Base-by-base conservation (phyloP, 92 coral and sea anemone genomes). In the Galaxea fascicularis region DNA sequence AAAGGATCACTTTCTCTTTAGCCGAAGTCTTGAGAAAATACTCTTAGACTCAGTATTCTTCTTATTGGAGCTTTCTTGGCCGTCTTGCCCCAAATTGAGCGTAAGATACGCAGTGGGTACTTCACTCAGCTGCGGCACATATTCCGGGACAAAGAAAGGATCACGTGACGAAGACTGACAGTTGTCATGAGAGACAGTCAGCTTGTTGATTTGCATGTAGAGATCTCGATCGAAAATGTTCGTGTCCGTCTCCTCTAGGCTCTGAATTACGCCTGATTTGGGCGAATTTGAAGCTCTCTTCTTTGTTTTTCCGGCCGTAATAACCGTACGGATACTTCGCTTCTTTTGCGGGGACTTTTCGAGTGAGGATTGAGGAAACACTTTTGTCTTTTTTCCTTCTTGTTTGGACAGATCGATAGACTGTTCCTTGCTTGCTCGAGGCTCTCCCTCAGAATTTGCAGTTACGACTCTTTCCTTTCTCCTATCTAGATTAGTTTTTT, bases 91-190 rank as follows among this genome's bases (percentile, higher is more conserved):
- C 47, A 45, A 30, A 24, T 58, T 71, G 18, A 44, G 4, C 4
- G 69, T 41, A 39, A 70, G 68, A 54, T 82, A 57, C 24, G 65
- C 35, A 1, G 71, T 44, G 9, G 78, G 86, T 44, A 71, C 57
- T 45, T 41, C 78, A 9, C 78, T 56, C 13, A 27, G n/a, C 8
- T 4, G 24, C 10, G 46, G 69, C 12, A 24, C 46, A 10, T 69
- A 27, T 20, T 70, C 78, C 26, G 56, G 86, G 78, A 58, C 35
- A 41, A 70, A 16, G 70, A 82, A 82, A 18, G 86, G 86, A 41
- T 82, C 86, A 59, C 54, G 56, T 17, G 70, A 70, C 68, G 26
- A n/a, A 25, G 25, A 56, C 22, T 82, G 71, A 26, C 86, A 20
- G 16, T 26, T 18, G 44, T 56, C 86, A 11, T 69, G 20, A 29